Percentiles rank a stretch among this genome's conserved stretches.
Conservation (phyloP, 2,888 invertebrate genomes). For the Lasioglossum figueresi region DNA sequence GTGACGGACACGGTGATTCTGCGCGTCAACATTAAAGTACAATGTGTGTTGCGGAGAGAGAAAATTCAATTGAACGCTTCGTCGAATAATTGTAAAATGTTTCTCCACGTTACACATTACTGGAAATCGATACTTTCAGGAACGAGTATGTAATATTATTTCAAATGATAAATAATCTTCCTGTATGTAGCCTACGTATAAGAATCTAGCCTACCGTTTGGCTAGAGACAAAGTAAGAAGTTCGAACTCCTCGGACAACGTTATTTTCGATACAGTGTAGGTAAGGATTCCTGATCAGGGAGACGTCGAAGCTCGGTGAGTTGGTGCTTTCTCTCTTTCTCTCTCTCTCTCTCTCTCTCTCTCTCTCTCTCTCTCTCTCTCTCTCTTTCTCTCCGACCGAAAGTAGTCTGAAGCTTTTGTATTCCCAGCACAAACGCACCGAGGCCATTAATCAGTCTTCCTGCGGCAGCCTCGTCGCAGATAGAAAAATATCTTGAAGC, state of each 20-base stretch:
- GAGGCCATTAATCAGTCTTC: conserved; percentile 30
- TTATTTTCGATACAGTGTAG: not conserved
- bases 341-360: too few species aligned
- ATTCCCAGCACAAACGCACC: conserved; percentile 12
- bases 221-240: too few species aligned
- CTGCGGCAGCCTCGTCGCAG: conserved; percentile 9
- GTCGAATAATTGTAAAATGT: not conserved
- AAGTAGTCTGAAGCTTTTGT: not conserved
- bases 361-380: not conserved
- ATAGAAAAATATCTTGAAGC: conserved; percentile 37
- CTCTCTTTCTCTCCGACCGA: not conserved
- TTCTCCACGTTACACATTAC: not conserved
- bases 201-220: not conserved
- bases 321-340: too few species aligned
- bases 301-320: not conserved
- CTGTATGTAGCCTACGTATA: too few species aligned
- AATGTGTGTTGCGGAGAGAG: not conserved
- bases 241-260: not conserved
- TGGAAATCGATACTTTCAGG: not conserved
- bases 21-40: not conserved
- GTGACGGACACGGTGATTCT: not conserved
- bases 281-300: not conserved
- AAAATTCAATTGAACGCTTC: too few species aligned
- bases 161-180: too few species aligned
- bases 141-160: not conserved